Evolutionary conservation across 2,888 invertebrate genomes (phyloP), one percentile per base, ranked within the genome.

Genomic region (Pycnomerus fuliginosus): DNA sequence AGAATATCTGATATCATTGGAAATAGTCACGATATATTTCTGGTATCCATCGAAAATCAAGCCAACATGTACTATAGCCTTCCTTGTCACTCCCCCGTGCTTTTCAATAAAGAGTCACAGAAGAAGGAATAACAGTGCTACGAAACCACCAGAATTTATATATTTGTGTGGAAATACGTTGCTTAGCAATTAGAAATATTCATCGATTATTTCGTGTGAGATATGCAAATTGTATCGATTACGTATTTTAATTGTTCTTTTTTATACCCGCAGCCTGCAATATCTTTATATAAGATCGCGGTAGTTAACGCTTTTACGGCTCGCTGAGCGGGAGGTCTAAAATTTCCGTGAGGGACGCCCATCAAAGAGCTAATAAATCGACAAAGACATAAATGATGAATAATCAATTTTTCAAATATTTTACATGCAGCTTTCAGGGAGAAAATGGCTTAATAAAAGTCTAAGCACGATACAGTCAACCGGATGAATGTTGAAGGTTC

Each of bases 1-100:
- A 46, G 63, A 58, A 64, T 65, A 67, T 65, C 65, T 64, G 67
- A 68, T 67, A 66, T 67, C 66, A 68, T 67, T 66, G 68, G 64
- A 52, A 64, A 64, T 62, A 65, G 68, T 68, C 69, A 69, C 69
- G 69, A 61, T 50, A 61, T 52, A 36, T 53, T 50, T 41, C 44
- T 36, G 33, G 29, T 11, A 30, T n/a, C n/a, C n/a, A n/a, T n/a
- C n/a, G n/a, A n/a, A n/a, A n/a, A n/a, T n/a, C n/a, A n/a, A n/a
- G n/a, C n/a, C n/a, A n/a, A n/a, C n/a, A n/a, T n/a, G n/a, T n/a
- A n/a, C n/a, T n/a, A n/a, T n/a, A n/a, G n/a, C n/a, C n/a, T n/a
- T n/a, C n/a, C n/a, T n/a, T n/a, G n/a, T n/a, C n/a, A n/a, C n/a
- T n/a, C n/a, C n/a, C n/a, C n/a, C n/a, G n/a, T n/a, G n/a, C n/a